Conservation (phyloP, 2,888 invertebrate species). For the Pharmacophagus antenor region DNA sequence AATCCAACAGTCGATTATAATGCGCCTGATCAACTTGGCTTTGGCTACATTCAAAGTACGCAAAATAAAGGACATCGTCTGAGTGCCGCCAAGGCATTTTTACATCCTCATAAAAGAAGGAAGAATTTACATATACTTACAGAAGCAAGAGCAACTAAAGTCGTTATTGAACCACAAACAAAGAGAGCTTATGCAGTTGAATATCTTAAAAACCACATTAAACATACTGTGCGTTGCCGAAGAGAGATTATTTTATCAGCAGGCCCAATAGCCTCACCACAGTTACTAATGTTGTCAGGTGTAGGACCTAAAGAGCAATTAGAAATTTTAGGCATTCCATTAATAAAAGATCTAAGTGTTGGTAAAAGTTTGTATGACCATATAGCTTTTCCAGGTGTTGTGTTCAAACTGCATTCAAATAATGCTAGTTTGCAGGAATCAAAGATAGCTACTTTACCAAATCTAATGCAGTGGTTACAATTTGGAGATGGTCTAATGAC, state of each 20-base stretch:
- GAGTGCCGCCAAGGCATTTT: slow-evolving; percentile 85
- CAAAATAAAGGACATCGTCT: slow-evolving; percentile 83
- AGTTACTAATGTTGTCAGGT: slow-evolving; percentile 94
- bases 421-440: slow-evolving; percentile 67
- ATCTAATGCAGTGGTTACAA: slow-evolving; percentile 69
- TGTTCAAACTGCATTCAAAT: slow-evolving; percentile 67
- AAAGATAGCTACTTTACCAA: slow-evolving; percentile 64
- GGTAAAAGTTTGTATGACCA: slow-evolving; percentile 85
- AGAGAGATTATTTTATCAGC: slow-evolving; percentile 92
- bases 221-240: slow-evolving; percentile 80
- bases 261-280: slow-evolving; percentile 93
- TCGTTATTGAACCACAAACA: slow-evolving; percentile 73
- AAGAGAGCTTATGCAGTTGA: slow-evolving; percentile 86
- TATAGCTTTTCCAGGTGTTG: slow-evolving; percentile 75
- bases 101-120: slow-evolving; percentile 82
- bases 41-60: slow-evolving; percentile 76
- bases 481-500: slow-evolving; percentile 80
- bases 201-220: slow-evolving; percentile 79
- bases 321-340: slow-evolving; percentile 78
- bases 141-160: slow-evolving; percentile 64
- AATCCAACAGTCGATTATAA: slow-evolving; percentile 83
- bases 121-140: slow-evolving; percentile 81
- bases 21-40: slow-evolving; percentile 82
- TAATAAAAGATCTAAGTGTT: slow-evolving; percentile 83
- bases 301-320: slow-evolving; percentile 81